Percentiles rank a stretch among this genome's conserved stretches.
Evolutionary conservation across 2,113 vertebrate genomes (phyloP).

Genomic region (Mus spicilegus): DNA sequence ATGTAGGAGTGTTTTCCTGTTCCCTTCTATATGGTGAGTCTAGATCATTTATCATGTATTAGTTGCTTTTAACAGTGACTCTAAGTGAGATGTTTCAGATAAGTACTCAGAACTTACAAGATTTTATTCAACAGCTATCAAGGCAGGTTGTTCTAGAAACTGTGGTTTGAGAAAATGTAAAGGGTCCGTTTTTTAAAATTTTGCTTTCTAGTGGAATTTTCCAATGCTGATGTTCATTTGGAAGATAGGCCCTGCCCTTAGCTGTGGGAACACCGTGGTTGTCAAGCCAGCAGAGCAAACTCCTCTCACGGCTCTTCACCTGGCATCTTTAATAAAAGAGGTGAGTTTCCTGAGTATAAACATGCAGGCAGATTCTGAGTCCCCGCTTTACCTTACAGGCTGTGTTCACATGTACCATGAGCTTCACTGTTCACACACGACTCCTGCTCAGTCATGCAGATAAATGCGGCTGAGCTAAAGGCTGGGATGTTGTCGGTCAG

Average conservation of each 20-base stretch:
- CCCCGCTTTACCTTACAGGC: not conserved
- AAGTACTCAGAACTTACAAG: not conserved
- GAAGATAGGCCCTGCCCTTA: constrained; percentile 93
- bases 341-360: constrained; percentile 82
- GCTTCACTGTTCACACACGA: not conserved
- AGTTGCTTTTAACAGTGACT: constrained; percentile 2
- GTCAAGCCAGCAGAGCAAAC: constrained; percentile 94
- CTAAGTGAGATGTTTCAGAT: not conserved
- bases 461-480: not conserved
- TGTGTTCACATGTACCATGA: not conserved
- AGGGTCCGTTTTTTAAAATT: not conserved
- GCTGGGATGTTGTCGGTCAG: not conserved
- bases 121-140: constrained; percentile 4
- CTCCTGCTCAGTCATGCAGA: not conserved
- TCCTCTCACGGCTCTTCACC: constrained; percentile 91
- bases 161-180: constrained; percentile 32
- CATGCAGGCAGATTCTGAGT: not conserved
- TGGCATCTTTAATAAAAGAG: constrained; percentile 94
- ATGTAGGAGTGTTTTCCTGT: not conserved
- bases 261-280: constrained; percentile 93
- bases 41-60: not conserved
- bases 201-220: constrained; percentile 92
- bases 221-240: constrained; percentile 92
- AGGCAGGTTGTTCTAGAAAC: not conserved
- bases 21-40: not conserved